A percentile compares a stretch with the other conserved stretches of the same genome.
Conservation (phyloP, 2,797 vertebrate genomes). For the Tympanoctomys barrerae region DNA sequence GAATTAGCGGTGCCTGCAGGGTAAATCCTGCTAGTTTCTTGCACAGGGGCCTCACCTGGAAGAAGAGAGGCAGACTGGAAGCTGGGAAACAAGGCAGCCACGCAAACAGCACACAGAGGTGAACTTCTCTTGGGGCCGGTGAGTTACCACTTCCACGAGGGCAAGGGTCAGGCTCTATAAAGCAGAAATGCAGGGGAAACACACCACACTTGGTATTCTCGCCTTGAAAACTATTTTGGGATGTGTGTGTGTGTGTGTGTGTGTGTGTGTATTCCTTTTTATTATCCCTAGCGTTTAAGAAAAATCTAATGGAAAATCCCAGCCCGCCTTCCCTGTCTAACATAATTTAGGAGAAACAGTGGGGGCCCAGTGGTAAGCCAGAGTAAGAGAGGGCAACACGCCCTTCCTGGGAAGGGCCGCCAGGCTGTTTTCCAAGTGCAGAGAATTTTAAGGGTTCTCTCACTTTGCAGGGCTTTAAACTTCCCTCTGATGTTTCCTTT, state of each 20-base stretch:
- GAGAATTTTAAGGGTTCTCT: not conserved
- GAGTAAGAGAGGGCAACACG: not conserved
- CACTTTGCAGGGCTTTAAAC: not conserved
- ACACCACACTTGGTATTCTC: not conserved
- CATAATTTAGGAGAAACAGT: not conserved
- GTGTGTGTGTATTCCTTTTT: slow-evolving; percentile 2
- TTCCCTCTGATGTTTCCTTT: not conserved
- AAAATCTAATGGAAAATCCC: slow-evolving; percentile 46
- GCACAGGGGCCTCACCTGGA: not conserved
- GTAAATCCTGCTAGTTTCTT: not conserved
- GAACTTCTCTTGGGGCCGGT: not conserved
- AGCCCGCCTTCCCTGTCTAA: slow-evolving; percentile 4
- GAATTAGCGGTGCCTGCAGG: not conserved
- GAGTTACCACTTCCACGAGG: not conserved
- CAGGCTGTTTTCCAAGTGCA: slow-evolving; percentile 9
- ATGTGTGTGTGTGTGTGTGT: not conserved
- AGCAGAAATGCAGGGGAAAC: not conserved
- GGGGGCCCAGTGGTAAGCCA: not conserved
- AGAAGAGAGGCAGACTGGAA: not conserved
- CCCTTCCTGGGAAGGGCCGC: not conserved
- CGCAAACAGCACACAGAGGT: too few species aligned
- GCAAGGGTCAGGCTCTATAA: not conserved
- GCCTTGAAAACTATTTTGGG: slow-evolving; percentile 37
- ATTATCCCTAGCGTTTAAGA: slow-evolving; percentile 19
- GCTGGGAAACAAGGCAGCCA: not conserved